A percentile compares a stretch with the other conserved stretches of the same genome.
Conservation (phyloP, 2,888 invertebrate species). For the Ariolimax columbianus region DNA sequence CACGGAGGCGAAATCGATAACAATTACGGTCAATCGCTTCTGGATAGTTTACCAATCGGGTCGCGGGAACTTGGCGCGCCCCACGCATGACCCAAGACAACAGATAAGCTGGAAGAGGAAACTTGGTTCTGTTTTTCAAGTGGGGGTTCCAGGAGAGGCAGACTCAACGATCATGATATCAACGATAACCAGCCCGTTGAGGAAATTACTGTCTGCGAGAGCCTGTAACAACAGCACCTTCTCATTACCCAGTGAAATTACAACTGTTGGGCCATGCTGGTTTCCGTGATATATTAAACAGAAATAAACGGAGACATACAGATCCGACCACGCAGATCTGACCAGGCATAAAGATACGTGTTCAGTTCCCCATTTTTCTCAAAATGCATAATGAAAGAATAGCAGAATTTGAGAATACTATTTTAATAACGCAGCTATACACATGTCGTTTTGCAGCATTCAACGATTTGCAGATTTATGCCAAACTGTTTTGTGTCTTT, state of each 20-base stretch:
- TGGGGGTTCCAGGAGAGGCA: not conserved
- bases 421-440: not conserved
- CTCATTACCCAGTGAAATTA: conserved; percentile 33
- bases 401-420: not conserved
- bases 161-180: conserved; percentile 26
- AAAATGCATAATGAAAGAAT: not conserved
- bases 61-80: not conserved
- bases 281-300: not conserved
- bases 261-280: not conserved
- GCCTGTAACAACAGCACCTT: conserved; percentile 36
- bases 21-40: conserved; percentile 39
- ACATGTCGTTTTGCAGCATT: not conserved
- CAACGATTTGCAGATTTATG: not conserved
- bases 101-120: conserved; percentile 29
- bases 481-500: not conserved
- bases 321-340: not conserved
- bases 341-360: not conserved
- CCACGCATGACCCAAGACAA: conserved; percentile 33
- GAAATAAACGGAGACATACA: not conserved
- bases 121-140: conserved; percentile 23
- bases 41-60: conserved; percentile 43
- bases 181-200: conserved; percentile 19
- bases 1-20: conserved; percentile 1
- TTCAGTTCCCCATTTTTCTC: not conserved
- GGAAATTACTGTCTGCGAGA: conserved; percentile 38